Evolutionary conservation across 2,888 invertebrate species (phyloP), one percentile per base, ranked within the genome.

Genomic region (Hedya salicella): DNA sequence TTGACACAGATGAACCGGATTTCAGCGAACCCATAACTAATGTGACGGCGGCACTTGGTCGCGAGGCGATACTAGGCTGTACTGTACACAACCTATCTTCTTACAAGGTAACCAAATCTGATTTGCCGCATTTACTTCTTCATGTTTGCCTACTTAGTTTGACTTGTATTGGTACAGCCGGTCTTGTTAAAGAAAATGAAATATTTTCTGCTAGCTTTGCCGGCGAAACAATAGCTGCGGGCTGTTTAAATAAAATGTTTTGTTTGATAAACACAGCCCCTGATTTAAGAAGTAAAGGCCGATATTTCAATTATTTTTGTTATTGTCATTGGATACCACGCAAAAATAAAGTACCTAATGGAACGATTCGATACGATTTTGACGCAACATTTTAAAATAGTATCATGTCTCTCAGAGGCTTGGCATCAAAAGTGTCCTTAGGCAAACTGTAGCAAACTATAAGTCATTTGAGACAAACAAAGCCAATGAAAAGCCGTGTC

Each of bases 11-110:
- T 89, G 95, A 95, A 88, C 97, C 97, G 8, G 95, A 95, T 75
- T 97, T 97, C 90, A 95, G 95, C 78, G 95, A 95, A 65, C 96
- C 96, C 60, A 96, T 97, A 78, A 91, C 94, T 73, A 97, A 97
- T 89, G 95, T 96, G 75, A 97, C 97, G 6, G 95, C 95, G 9
- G 95, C 97, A 13, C 95, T 97, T 62, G 97, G 97, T 49, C 93
- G 97, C 68, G 97, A 97, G 87, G 97, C 97, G 5, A 94, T 95
- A 59, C 93, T 97, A 59, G 95, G 95, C 54, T 97, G 97, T 83
- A 92, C 95, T 57, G 97, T 97, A 8, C 95, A 97, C 85, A 96
- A 97, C 86, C 94, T 97, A 67, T 95, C 95, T 65, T 93, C 95
- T 16, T 97, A 95, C 82, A 97, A 97, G 95, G 97, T 97, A 91